Evolutionary conservation across 2,797 vertebrate genomes (phyloP).

Genomic region (Macroramphosus scolopax): DNA sequence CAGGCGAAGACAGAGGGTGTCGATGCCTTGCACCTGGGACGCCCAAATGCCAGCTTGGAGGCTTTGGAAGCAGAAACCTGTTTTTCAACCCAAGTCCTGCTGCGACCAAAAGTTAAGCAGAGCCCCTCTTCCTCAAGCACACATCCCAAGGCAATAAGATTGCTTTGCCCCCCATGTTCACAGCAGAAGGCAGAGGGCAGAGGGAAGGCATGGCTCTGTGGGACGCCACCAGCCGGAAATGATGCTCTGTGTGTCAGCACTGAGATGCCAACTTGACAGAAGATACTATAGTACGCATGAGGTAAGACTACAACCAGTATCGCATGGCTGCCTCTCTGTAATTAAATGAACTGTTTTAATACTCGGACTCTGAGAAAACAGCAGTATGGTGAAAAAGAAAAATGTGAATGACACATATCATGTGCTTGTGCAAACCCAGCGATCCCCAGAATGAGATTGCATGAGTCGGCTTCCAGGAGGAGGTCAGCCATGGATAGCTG

Average conservation of each 20-base stretch:
- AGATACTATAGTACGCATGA: slow-evolving; percentile 33
- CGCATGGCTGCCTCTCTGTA: slow-evolving; percentile 20
- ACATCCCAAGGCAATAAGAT: slow-evolving; percentile 67
- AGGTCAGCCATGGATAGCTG: slow-evolving; percentile 43
- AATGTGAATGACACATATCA: slow-evolving; percentile 31
- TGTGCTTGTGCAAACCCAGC: slow-evolving; percentile 24
- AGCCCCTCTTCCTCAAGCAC: slow-evolving; percentile 63
- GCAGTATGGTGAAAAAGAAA: slow-evolving; percentile 20
- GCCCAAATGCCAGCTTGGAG: slow-evolving; percentile 70
- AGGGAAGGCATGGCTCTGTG: slow-evolving; percentile 65
- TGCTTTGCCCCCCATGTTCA: slow-evolving; percentile 60
- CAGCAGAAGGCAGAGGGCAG: slow-evolving; percentile 73
- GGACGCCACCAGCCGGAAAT: slow-evolving; percentile 73
- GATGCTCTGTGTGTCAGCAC: slow-evolving; percentile 65
- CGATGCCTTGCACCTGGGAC: slow-evolving; percentile 70
- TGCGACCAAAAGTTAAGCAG: slow-evolving; percentile 66
- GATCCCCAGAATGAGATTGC: slow-evolving; percentile 43
- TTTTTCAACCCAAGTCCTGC: slow-evolving; percentile 70
- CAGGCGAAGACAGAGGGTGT: slow-evolving; percentile 66
- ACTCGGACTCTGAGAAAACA: slow-evolving; percentile 27
- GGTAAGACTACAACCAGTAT: slow-evolving; percentile 37
- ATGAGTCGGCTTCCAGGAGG: slow-evolving; percentile 38
- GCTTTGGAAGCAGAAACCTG: slow-evolving; percentile 68
- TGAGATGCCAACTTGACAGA: slow-evolving; percentile 59
- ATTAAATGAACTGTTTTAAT: too few species aligned